Percentiles rank a stretch among this genome's conserved stretches.
Evolutionary conservation across 2,113 vertebrate genomes (phyloP).

Genomic region (Cynopterus brachyotis): DNA sequence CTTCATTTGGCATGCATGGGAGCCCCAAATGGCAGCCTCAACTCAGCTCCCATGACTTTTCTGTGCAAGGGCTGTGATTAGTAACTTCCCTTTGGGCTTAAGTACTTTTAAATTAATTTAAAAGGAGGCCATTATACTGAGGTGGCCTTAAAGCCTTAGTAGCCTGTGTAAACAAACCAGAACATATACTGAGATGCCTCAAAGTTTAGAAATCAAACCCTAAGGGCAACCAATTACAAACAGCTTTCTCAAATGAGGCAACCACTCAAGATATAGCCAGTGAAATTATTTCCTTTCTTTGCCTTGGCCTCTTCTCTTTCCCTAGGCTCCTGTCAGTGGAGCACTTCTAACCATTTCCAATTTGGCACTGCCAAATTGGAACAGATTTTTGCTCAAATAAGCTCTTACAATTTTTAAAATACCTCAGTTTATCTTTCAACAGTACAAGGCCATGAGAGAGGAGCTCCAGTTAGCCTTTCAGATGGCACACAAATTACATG

Average conservation of each 20-base stretch:
- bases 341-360: background rate
- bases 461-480: background rate
- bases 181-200: background rate
- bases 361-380: background rate
- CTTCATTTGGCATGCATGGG: background rate
- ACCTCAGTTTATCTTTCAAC: background rate
- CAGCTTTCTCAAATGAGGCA: background rate
- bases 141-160: background rate
- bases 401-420: background rate
- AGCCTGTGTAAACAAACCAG: background rate
- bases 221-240: background rate
- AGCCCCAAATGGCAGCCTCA: background rate
- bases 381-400: background rate
- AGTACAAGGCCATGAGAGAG: background rate
- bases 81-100: background rate
- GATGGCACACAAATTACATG: background rate
- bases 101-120: background rate
- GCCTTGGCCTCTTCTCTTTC: background rate
- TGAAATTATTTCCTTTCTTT: background rate
- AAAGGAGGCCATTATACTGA: background rate
- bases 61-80: background rate
- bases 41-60: background rate
- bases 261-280: background rate
- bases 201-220: background rate
- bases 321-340: background rate